Base-by-base conservation (phyloP, 2,797 vertebrate genomes). In the Mionectes olivaceus region DNA sequence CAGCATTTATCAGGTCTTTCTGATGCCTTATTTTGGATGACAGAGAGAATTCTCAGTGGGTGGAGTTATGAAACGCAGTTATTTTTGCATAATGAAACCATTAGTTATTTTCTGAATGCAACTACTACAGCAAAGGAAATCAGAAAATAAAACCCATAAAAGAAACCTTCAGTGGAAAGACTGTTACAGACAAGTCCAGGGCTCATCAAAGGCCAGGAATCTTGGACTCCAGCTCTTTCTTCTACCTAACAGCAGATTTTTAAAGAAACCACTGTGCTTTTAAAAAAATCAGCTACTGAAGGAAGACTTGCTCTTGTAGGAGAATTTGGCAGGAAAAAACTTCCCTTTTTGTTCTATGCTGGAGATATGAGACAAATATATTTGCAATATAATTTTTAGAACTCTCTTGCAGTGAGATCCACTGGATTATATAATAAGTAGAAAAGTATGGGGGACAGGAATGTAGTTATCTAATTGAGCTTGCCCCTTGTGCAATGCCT, bases 21-120 rank as follows among this genome's bases (percentile, higher is more conserved):
- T 57, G 79, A 81, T 25, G 11, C 43, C 12, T 1, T 79, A 43
- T 60, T 28, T 88, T 75, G 37, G 44, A 50, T 50, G 43, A 87
- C 21, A 86, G 24, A 44, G 19, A 64, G 74, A 83, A 59, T 39
- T n/a, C 21, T 61, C 43, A 53, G 74, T 44, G 61, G 80, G 53
- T 83, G 59, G 77, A 89, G 80, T 71, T 76, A 86, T 4, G 46
- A 64, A 77, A 90, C 88, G 21, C 10, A 47, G 43, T 91, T 55
- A 13, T 68, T 95, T 95, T 94, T 78, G 61, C 74, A 78, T 76
- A 87, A 90, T 61, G 68, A 78, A 88, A 59, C 13, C 19, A 41
- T 43, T 74, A 73, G 28, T 77, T 11, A 77, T 53, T 55, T 79
- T 76, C 64, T 67, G 64, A 67, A 70, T 41, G 35, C 49, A 80